Percentiles rank a stretch among this genome's conserved stretches.
Conservation (phyloP, 2,888 invertebrate species). For the Epirrhoe alternata region DNA sequence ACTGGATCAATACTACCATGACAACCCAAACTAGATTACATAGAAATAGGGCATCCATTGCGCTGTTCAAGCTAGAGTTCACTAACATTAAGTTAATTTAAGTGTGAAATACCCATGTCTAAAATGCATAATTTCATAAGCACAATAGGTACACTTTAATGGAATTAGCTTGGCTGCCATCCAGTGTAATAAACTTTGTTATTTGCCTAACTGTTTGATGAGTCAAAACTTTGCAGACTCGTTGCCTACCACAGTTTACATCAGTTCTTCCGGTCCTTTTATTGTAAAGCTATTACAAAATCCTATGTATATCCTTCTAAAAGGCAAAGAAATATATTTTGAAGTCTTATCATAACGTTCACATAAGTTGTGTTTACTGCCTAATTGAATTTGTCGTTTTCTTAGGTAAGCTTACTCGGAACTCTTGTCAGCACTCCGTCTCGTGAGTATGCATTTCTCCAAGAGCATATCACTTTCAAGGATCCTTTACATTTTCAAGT, state of each 20-base stretch:
- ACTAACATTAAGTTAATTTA: not conserved
- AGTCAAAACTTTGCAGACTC: constrained; percentile 24
- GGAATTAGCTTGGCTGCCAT: constrained; percentile 23
- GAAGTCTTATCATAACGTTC: not conserved
- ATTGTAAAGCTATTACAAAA: constrained; percentile 11
- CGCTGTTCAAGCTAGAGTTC: not conserved
- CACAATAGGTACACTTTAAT: constrained; percentile 15
- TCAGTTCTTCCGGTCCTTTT: constrained; percentile 15
- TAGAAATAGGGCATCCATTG: not conserved
- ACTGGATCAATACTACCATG: constrained; percentile 25
- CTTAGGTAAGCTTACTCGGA: constrained; percentile 31
- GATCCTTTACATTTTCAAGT: constrained; percentile 3
- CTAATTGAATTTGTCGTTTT: constrained; percentile 27
- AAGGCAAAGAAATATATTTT: no score
- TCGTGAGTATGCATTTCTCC: constrained; percentile 23
- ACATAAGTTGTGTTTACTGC: not conserved
- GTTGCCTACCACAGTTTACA: constrained; percentile 13
- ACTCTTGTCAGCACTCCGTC: constrained; percentile 18
- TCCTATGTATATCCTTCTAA: not conserved
- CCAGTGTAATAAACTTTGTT: constrained; percentile 26
- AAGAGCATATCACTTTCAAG: constrained; percentile 6
- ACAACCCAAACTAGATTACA: constrained; percentile 13
- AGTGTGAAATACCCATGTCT: not conserved
- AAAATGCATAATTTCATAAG: constrained; percentile 11
- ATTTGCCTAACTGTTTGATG: constrained; percentile 14